A percentile compares a stretch with the other conserved stretches of the same genome.
phyloP scores from a whole-genome alignment of 2,888 invertebrate genomes.

The Toxonevra muliebris region DNA sequence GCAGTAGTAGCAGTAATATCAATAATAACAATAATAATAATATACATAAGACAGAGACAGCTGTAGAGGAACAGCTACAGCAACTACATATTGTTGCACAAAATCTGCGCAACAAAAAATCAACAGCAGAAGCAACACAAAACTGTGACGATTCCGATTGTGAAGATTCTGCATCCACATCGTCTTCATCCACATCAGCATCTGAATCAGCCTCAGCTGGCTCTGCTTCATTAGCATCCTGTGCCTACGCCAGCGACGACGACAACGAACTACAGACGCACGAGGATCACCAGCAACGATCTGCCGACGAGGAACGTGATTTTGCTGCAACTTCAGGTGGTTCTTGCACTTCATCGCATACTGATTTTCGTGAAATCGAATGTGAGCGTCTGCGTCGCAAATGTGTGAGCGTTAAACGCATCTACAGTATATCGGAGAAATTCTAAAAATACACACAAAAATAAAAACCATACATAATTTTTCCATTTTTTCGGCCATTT shows the following conservation, averaged over 20 bases:
- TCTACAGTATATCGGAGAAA: constrained; percentile 64
- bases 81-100: neutral
- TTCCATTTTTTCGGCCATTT: too few species aligned
- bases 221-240: constrained; percentile 42
- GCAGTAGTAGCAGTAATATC: constrained; percentile 36
- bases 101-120: too few species aligned
- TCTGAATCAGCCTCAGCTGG: constrained; percentile 42
- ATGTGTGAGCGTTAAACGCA: constrained; percentile 63
- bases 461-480: too few species aligned
- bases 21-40: constrained; percentile 27
- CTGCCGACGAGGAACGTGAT: constrained; percentile 33
- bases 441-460: constrained; percentile 46
- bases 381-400: constrained; percentile 61
- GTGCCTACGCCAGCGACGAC: constrained; percentile 41
- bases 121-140: neutral
- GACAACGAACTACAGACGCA: constrained; percentile 50
- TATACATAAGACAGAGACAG: constrained; percentile 15
- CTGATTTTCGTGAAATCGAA: constrained; percentile 61
- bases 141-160: too few species aligned
- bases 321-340: constrained; percentile 35
- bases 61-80: constrained; percentile 10
- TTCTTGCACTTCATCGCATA: constrained; percentile 53
- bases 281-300: neutral
- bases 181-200: constrained; percentile 19
- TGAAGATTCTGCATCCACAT: neutral